Percentiles rank a stretch among this genome's conserved stretches.
phyloP scores from a whole-genome alignment of 2,797 vertebrate species.

The Carduelis carduelis region DNA sequence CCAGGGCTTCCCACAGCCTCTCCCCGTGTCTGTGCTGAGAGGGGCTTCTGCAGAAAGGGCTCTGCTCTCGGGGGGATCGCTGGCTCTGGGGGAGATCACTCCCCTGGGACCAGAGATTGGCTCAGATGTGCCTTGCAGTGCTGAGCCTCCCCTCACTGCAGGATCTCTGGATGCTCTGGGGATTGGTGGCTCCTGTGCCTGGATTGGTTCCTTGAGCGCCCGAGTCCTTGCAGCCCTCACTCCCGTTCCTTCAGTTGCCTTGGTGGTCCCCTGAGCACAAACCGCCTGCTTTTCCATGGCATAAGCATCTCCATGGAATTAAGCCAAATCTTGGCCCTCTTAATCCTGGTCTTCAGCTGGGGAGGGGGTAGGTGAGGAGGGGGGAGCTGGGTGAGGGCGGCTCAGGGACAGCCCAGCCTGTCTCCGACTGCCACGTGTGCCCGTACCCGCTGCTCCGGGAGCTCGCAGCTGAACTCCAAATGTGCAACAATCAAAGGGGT shows the following conservation, averaged over 20 bases:
- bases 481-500: neutral
- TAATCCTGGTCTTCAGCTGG: neutral
- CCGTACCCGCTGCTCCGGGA: neutral
- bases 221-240: fast-evolving
- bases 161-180: neutral
- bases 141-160: neutral
- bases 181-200: neutral
- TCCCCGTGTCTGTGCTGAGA: fast-evolving
- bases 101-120: neutral
- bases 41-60: neutral
- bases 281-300: neutral
- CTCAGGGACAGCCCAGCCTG: neutral
- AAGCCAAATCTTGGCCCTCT: neutral
- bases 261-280: neutral
- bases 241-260: fast-evolving
- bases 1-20: neutral
- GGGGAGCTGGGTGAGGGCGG: neutral
- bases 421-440: neutral
- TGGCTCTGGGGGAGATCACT: neutral
- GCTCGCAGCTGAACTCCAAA: conserved; percentile 29
- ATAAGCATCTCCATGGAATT: neutral
- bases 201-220: neutral
- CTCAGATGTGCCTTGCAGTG: neutral
- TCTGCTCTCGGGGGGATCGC: fast-evolving
- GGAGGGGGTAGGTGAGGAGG: neutral